Conservation (phyloP, 2,888 invertebrate genomes). For the Tenthredo distinguenda region DNA sequence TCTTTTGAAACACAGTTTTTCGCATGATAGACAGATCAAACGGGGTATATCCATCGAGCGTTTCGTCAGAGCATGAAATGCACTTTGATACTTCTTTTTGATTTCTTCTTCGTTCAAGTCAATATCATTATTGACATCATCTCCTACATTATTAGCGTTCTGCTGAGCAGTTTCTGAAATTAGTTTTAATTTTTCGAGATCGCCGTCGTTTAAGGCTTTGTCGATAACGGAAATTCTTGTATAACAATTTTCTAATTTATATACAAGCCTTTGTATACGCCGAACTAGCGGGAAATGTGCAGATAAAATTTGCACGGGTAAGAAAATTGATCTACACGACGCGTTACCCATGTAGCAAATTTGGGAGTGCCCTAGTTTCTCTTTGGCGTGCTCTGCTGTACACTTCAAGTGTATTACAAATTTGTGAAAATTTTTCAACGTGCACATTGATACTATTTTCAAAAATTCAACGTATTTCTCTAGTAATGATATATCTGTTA, state of each 20-base stretch:
- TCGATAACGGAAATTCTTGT: slow-evolving; percentile 41
- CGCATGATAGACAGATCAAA: slow-evolving; percentile 59
- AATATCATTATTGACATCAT: slow-evolving; percentile 46
- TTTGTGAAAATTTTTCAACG: slow-evolving; percentile 46
- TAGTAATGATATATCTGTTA: slow-evolving; percentile 23
- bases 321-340: slow-evolving; percentile 57
- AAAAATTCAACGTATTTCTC: slow-evolving; percentile 44
- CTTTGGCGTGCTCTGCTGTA: background rate
- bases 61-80: slow-evolving; percentile 58
- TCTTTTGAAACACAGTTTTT: slow-evolving; percentile 59
- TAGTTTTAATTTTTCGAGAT: slow-evolving; percentile 39
- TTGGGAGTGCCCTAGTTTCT: slow-evolving; percentile 53
- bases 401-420: slow-evolving; percentile 42
- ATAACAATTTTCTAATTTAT: slow-evolving; percentile 30
- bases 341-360: slow-evolving; percentile 51
- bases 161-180: slow-evolving; percentile 33
- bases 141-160: slow-evolving; percentile 35
- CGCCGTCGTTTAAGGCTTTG: slow-evolving; percentile 50
- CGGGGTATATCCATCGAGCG: slow-evolving; percentile 57
- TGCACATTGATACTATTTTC: slow-evolving; percentile 15
- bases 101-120: slow-evolving; percentile 58
- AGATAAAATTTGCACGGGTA: slow-evolving; percentile 57
- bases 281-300: slow-evolving; percentile 57
- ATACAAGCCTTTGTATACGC: slow-evolving; percentile 54
- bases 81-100: slow-evolving; percentile 48